Percentiles rank a stretch among this genome's conserved stretches.
Evolutionary conservation across 2,797 vertebrate species (phyloP).

Genomic region (Epinephelus awoara): DNA sequence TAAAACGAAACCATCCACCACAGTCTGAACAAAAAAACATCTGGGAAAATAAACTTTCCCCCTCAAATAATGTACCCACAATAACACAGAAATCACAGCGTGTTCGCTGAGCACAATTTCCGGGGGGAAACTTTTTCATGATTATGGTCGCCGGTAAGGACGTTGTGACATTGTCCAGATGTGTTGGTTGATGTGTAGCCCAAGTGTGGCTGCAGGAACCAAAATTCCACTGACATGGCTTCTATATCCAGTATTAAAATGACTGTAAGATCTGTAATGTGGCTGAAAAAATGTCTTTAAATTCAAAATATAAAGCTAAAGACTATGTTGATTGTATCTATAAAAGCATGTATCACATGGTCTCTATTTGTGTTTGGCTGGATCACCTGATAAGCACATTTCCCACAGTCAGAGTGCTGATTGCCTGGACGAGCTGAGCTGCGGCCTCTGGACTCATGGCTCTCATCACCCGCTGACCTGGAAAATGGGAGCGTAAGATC

Average conservation of each 20-base stretch:
- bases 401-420: slow-evolving; percentile 36
- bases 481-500: slow-evolving; percentile 64
- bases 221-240: slow-evolving; percentile 13
- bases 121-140: slow-evolving; percentile 17
- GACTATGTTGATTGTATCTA: neutral
- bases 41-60: slow-evolving; percentile 56
- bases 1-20: slow-evolving; percentile 69
- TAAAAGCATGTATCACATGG: slow-evolving; percentile 16
- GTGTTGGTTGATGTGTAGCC: slow-evolving; percentile 48
- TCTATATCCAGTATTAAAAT: slow-evolving; percentile 2
- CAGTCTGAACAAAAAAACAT: slow-evolving; percentile 42
- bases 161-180: slow-evolving; percentile 59
- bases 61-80: slow-evolving; percentile 22
- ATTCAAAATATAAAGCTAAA: slow-evolving; percentile 17
- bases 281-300: neutral
- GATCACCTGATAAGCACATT: slow-evolving; percentile 48
- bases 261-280: slow-evolving; percentile 6
- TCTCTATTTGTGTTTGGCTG: slow-evolving; percentile 30
- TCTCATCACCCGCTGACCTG: slow-evolving; percentile 72
- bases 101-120: slow-evolving; percentile 33
- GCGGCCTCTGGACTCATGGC: slow-evolving; percentile 60
- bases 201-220: slow-evolving; percentile 50
- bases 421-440: slow-evolving; percentile 44
- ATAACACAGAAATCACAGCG: slow-evolving; percentile 36
- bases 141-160: slow-evolving; percentile 13